Evolutionary conservation across 2,797 vertebrate genomes (phyloP), one percentile per base, ranked within the genome.

Genomic region (Allobates femoralis): DNA sequence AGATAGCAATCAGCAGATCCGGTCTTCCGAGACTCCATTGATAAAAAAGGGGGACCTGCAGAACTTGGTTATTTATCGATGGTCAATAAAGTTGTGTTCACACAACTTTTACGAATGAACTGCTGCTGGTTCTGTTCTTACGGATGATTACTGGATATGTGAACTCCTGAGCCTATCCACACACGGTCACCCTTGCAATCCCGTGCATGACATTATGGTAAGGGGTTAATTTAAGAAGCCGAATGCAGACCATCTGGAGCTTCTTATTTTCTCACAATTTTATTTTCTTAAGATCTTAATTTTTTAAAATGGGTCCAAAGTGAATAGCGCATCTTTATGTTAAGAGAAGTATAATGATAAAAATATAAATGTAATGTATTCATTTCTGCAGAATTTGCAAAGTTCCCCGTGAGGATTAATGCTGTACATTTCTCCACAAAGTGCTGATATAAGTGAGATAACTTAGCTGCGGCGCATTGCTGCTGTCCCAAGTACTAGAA

Each of bases 161-260:
- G n/a, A n/a, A 46, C 41, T 46, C 7, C 41, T 46, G 41, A 46
- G 41, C 41, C 41, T 46, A 7, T 46, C 7, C 41, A 41, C 37
- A 41, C 10, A 5, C 10, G 37, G 10, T 41, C 37, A 5, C 37
- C 37, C 2, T 8, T 41, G 37, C 37, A 1, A 5, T 41, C 37
- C 5, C 10, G 10, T 41, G 10, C 37, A 41, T 41, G 37, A 41
- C 37, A 3, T 5, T 41, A 11, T 11, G 5, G 7, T 46, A 46
- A 46, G 41, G 41, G 41, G 41, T 74, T 73, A 73, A 86, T 51
- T 60, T 26, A 62, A 62, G 51, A 23, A 12, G 5, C 55, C 51
- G 77, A 80, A 46, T 51, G 26, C 2, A 15, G 46, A 66, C 84
- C 77, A 81, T 62, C 67, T 86, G 84, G 77, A 67, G 32, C 32